Conservation (phyloP, 1,140 invertebrate species). For the Pseudomyrmex concolor region DNA sequence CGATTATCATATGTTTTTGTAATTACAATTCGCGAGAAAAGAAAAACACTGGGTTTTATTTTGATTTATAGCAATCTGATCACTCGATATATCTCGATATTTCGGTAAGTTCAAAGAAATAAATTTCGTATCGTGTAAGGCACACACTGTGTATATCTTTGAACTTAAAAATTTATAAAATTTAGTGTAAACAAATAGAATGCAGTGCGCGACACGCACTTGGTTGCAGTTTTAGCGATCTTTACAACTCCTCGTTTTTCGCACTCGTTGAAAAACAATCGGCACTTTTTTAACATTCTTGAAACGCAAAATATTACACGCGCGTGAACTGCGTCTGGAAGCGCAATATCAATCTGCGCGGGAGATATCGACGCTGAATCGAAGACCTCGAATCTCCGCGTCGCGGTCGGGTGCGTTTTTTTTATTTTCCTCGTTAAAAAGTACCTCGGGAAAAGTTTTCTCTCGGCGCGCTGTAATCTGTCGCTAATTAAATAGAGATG, state of each 20-base stretch:
- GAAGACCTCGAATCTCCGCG: not conserved
- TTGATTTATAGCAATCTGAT: too few relatives aligned
- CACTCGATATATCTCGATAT: too few relatives aligned
- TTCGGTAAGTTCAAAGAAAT: too few relatives aligned
- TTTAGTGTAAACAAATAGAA: not conserved
- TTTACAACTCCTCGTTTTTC: not conserved
- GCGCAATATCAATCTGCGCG: not conserved
- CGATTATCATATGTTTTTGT: not conserved
- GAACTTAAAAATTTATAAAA: too few relatives aligned
- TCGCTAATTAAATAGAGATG: conserved; percentile 37
- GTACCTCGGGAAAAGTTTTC: not conserved
- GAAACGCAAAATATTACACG: conserved; percentile 43
- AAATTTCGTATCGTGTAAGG: not conserved
- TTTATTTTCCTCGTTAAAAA: conserved; percentile 44
- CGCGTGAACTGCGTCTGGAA: not conserved
- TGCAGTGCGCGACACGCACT: not conserved
- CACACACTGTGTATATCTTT: not conserved
- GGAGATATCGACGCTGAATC: conserved; percentile 8
- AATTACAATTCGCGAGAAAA: too few relatives aligned
- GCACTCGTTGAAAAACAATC: conserved; percentile 16
- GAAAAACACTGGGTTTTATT: too few relatives aligned
- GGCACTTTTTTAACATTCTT: conserved; percentile 16
- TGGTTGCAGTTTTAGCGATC: not conserved
- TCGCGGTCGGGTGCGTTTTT: not conserved
- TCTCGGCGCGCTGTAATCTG: conserved; percentile 13